Conservation (phyloP, 2,888 invertebrate species). For the Synanthedon andrenaeformis region DNA sequence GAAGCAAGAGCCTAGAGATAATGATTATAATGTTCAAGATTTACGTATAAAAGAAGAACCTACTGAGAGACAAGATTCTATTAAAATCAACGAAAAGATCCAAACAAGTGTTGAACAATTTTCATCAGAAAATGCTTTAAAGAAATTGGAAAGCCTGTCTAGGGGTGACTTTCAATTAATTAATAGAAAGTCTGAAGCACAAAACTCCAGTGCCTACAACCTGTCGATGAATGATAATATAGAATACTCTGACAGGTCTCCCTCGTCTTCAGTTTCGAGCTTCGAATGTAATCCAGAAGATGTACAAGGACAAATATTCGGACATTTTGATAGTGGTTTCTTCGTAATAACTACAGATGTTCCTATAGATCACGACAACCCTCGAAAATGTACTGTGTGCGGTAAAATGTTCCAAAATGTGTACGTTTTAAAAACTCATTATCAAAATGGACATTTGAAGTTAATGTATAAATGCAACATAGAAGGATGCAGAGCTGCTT, state of each 20-base stretch:
- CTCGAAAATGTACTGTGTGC: constrained; percentile 90
- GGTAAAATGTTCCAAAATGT: constrained; percentile 94
- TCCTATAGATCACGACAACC: constrained; percentile 92
- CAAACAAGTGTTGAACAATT: constrained; percentile 27
- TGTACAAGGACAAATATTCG: constrained; percentile 74
- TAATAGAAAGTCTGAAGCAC: constrained; percentile 36
- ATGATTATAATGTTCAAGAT: constrained; percentile 35
- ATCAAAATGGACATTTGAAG: constrained; percentile 95
- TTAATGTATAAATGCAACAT: constrained; percentile 95
- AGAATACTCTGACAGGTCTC: constrained; percentile 64
- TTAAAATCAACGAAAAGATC: constrained; percentile 23
- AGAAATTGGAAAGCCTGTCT: constrained; percentile 83
- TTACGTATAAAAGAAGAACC: constrained; percentile 51
- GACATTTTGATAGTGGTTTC: constrained; percentile 80
- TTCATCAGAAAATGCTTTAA: constrained; percentile 76
- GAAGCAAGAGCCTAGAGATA: constrained; percentile 40
- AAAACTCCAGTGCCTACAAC: constrained; percentile 37
- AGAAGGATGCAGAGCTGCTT: constrained; percentile 94
- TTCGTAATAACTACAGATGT: constrained; percentile 82
- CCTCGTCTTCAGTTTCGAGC: constrained; percentile 73
- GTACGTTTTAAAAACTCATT: constrained; percentile 93
- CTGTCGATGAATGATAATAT: constrained; percentile 46
- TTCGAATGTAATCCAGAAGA: constrained; percentile 72
- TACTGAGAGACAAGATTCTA: constrained; percentile 38
- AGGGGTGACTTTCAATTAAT: constrained; percentile 78